Evolutionary conservation across 2,113 vertebrate species (phyloP), one percentile per base, ranked within the genome.

Genomic region (Pterocles gutturalis): DNA sequence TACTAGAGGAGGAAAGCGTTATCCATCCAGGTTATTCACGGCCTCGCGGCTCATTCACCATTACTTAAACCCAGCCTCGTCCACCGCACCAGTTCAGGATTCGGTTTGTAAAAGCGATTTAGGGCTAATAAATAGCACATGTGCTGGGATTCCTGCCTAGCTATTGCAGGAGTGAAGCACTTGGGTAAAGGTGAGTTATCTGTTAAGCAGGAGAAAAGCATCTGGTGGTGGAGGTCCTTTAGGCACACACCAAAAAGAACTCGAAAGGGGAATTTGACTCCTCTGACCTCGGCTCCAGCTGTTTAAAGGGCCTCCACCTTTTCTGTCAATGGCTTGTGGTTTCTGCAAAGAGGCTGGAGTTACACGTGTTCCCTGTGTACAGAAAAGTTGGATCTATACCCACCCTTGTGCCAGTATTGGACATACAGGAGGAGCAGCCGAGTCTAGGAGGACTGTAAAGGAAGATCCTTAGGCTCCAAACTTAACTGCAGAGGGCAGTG

Each of bases 41-140:
- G 41, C 41, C 41, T 13, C 41, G 12, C 41, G 13, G 41, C 41
- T 41, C 12, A 11, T 14, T 41, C 41, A 13, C 41, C 41, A 13
- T 11, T 14, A 41, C 25, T 20, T 4, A 1, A 19, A 13, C 1
- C 1, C 3, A 10, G 5, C 14, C 1, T 0, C 10, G 11, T 2
- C 1, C 2, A 0, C 0, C 1, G 24, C 7, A 0, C 3, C 2
- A 0, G 10, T 6, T 45, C 1, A 10, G 18, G 8, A 6, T 13
- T 25, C 3, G 0, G 5, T 33, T 5, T 17, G 7, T 33, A 29
- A 45, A 78, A 26, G 13, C 3, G 5, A 5, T 1, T 10, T 25
- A 2, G 3, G 8, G 12, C 5, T 25, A 10, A 0, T 3, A 13
- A 5, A 4, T 2, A 17, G 3, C 1, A 1, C 0, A 9, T 20